Base-by-base conservation (phyloP, 2,888 invertebrate species). In the Smittia sp. region DNA sequence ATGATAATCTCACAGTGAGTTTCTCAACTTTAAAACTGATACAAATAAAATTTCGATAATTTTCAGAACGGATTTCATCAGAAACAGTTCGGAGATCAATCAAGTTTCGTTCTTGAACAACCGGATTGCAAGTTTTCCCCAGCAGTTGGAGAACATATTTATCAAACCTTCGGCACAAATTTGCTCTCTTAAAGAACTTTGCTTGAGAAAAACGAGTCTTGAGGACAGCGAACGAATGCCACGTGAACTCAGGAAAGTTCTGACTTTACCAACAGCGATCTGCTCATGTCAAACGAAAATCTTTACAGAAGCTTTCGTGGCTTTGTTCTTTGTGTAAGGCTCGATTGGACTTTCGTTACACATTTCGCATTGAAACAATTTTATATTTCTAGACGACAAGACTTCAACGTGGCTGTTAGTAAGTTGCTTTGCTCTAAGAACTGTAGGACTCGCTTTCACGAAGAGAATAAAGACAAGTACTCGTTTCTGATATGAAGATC, bases 371-470 rank as follows among this genome's bases (percentile, higher is more conserved):
- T 46, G 4, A 46, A 46, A 46, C 46, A 13, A 11, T 46, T n/a
- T 6, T 46, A n/a, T 46, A 15, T 46, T 46, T 15, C 11, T n/a
- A 46, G 15, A n/a, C 4, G 15, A 46, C 46, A 13, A 46, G 15
- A 46, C 11, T n/a, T n/a, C n/a, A n/a, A 46, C 32, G 32, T 32
- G 3, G 4, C 46, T 46, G 11, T 15, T 46, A 46, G 15, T 11
- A 46, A 46, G 22, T 72, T 62, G 27, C 62, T 72, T 27, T 72
- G 72, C n/a, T 62, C 72, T 6, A 63, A 27, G 7, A 24, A 70
- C 11, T 70, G 70, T 70, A 32, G 52, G 54, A 70, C 18, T 1
- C n/a, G 11, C 0, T 70, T 70, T 70, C 22, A 32, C n/a, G 32
- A 27, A 11, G 54, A 25, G 27, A 52, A 52, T 70, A 32, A 32